Percentiles rank a stretch among this genome's conserved stretches.
Evolutionary conservation across 2,797 vertebrate species (phyloP).

Genomic region (Mormyrops attenuatus): DNA sequence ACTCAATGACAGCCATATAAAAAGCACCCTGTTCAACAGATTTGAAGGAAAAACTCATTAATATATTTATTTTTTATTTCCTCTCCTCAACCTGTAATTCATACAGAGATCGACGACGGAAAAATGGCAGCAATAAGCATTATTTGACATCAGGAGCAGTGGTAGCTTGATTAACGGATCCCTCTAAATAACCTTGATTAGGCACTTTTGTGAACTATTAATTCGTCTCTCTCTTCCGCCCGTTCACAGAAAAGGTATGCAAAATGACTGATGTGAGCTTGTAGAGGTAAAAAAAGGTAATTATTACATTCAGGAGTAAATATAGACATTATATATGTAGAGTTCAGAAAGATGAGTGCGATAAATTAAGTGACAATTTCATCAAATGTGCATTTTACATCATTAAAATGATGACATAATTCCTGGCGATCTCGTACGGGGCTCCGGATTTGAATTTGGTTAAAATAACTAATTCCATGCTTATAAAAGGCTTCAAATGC

Average conservation of each 20-base stretch:
- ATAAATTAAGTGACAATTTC: constrained; percentile 7
- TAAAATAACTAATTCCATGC: not conserved
- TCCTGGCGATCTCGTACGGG: not conserved
- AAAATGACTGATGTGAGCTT: not conserved
- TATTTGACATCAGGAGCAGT: constrained; percentile 5
- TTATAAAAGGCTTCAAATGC: not conserved
- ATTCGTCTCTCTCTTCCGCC: not conserved
- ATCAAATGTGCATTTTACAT: not conserved
- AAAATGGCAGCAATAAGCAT: not conserved
- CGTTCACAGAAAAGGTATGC: not conserved
- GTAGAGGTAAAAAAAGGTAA: constrained; percentile 13
- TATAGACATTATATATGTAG: not conserved
- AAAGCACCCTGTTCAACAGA: constrained; percentile 15
- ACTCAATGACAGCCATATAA: constrained; percentile 10
- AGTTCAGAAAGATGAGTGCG: not conserved
- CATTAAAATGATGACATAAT: not conserved
- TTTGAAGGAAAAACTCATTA: constrained; percentile 21
- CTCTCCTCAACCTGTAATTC: constrained; percentile 19
- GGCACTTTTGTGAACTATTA: constrained; percentile 11
- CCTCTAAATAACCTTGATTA: constrained; percentile 17
- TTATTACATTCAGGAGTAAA: constrained; percentile 6
- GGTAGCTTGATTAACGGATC: not conserved
- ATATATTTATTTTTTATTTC: constrained; percentile 19
- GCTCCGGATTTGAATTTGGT: not conserved
- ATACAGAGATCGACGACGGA: not conserved